These are phyloP conservation scores for Girardia tigrina DNA, from an alignment of 2,888 invertebrate species.

Conservation along the genomic window DNA sequence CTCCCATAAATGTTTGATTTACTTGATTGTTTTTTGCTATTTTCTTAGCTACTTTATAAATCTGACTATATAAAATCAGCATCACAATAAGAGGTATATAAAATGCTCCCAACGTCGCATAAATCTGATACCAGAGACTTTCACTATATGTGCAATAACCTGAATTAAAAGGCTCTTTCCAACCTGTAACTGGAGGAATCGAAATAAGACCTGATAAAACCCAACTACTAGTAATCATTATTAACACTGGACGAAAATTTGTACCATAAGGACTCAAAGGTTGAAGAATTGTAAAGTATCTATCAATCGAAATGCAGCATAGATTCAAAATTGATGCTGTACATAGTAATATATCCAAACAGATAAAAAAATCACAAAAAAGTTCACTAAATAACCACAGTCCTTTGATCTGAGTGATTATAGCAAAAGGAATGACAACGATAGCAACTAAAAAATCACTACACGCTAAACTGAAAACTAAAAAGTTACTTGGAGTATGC, in stretches of 20 bases:
- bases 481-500: neutral
- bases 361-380: slow-evolving; percentile 48
- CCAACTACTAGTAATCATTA: slow-evolving; percentile 46
- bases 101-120: slow-evolving; percentile 43
- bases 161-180: slow-evolving; percentile 38
- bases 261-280: slow-evolving; percentile 39
- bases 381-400: slow-evolving; percentile 29
- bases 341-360: slow-evolving; percentile 44
- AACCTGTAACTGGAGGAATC: slow-evolving; percentile 44
- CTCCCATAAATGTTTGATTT: neutral
- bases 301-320: slow-evolving; percentile 44
- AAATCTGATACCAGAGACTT: slow-evolving; percentile 42
- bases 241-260: slow-evolving; percentile 52
- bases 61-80: slow-evolving; percentile 41
- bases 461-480: slow-evolving; percentile 5
- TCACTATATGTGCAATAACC: slow-evolving; percentile 40
- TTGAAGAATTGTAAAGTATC: slow-evolving; percentile 41
- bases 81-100: slow-evolving; percentile 42
- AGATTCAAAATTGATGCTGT: slow-evolving; percentile 46
- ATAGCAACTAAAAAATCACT: slow-evolving; percentile 10
- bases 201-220: slow-evolving; percentile 41
- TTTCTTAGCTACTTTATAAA: slow-evolving; percentile 39
- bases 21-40: slow-evolving; percentile 27
- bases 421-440: neutral
- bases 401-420: neutral